Evolutionary conservation across 2,797 vertebrate genomes (phyloP), one percentile per base, ranked within the genome.

Genomic region (Helarctos malayanus): DNA sequence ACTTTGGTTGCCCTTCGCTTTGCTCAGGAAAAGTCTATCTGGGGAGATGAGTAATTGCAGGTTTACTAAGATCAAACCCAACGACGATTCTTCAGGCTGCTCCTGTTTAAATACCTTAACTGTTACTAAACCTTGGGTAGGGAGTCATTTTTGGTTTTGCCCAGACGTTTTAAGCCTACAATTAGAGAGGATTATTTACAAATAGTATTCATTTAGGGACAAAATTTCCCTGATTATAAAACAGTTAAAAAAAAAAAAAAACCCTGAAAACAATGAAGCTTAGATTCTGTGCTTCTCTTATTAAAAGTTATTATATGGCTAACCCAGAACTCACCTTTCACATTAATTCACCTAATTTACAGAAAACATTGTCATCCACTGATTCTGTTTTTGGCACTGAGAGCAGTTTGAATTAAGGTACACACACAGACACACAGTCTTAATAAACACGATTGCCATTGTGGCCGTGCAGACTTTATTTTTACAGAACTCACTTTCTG

Each of bases 1-100:
- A 97, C 95, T 98, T 96, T 91, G 92, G 95, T 98, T 98, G 98
- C 97, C 98, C 98, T 98, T 92, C 97, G 63, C 71, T 95, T 91
- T 96, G 54, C 95, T 80, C 61, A 90, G 94, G 73, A 90, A 95
- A 97, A 96, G 86, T 97, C 94, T 90, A 84, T 65, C 63, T 95
- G 80, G 84, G 35, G 78, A 97, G 95, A 97, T 97, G 96, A 97
- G 92, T 97, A 98, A 97, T 97, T 97, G 76, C 57, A 83, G 91
- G 95, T 97, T 98, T 97, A 56, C 89, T 69, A 56, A 98, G 93
- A 97, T 92, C 92, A 97, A 97, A 94, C 91, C 71, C 27, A 1
- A 89, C 27, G 75, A 91, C 9, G 41, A 82, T 84, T 95, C 91
- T 93, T 94, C 68, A 89, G 81, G 68, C 96, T 96, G 95, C 96